Evolutionary conservation across 2,888 invertebrate genomes (phyloP).

Genomic region (Protodeltote pygarga): DNA sequence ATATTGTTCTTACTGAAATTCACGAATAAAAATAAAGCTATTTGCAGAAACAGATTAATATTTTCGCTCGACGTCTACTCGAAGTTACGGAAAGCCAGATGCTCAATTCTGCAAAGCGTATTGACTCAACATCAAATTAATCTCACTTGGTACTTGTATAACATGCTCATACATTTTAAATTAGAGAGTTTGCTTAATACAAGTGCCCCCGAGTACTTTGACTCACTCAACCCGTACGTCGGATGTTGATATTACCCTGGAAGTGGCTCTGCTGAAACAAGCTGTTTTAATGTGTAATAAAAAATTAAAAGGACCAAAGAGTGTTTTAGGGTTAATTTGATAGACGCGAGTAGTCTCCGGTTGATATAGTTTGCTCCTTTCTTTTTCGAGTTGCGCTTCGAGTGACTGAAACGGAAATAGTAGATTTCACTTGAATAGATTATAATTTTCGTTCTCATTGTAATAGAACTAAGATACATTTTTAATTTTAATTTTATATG

Average conservation of each 20-base stretch:
- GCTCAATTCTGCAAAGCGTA: conserved; percentile 56
- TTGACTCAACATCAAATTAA: conserved; percentile 60
- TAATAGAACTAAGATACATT: no score
- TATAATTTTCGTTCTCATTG: conserved; percentile 4
- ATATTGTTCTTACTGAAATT: no score
- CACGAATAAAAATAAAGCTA: neutral
- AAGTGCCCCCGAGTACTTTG: conserved; percentile 42
- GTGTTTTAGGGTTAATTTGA: conserved; percentile 11
- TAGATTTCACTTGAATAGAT: neutral
- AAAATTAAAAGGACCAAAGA: conserved; percentile 6
- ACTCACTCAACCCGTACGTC: conserved; percentile 43
- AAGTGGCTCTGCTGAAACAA: conserved; percentile 23
- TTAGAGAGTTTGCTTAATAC: conserved; percentile 60
- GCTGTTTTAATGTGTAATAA: conserved; percentile 11
- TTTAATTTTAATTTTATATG: no score
- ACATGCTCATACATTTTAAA: conserved; percentile 60
- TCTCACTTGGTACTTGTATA: conserved; percentile 52
- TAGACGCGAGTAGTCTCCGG: no score
- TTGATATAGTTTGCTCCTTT: no score
- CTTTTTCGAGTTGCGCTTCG: neutral
- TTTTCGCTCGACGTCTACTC: neutral
- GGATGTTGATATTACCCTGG: conserved; percentile 39
- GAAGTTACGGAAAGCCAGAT: conserved; percentile 9
- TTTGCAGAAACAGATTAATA: neutral
- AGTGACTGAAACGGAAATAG: neutral